Evolutionary conservation across 2,797 vertebrate genomes (phyloP), one percentile per base, ranked within the genome.

Genomic region (Diplodus sargus): DNA sequence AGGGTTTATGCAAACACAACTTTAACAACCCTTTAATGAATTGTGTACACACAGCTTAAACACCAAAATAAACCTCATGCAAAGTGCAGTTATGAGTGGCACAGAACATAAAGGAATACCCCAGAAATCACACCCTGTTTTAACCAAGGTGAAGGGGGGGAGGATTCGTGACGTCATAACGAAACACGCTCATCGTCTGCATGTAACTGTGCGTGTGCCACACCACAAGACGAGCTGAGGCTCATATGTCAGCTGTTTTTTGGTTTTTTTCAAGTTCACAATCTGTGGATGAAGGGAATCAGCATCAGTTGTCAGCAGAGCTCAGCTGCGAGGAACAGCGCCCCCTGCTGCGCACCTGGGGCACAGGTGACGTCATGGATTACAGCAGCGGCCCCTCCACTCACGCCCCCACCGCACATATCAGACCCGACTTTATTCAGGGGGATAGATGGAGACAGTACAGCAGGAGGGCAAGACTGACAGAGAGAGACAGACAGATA

Each of bases 351-450:
- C 20, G 82, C 74, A 91, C 81, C 84, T 89, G 80, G 39, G 54
- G 71, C 81, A 86, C 72, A 79, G 89, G 90, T 95, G 93, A 95
- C 93, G 93, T 95, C 91, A 94, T 94, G 79, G 84, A 83, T 78
- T 82, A 78, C 47, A 64, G 77, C 81, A 74, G 66, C 25, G 4
- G 13, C 25, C 60, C 3, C 28, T 17, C 23, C 13, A 14, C 22
- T 39, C 34, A 23, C 48, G 8, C 39, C 39, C 39, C 39, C 39
- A 11, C 39, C 49, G 47, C 14, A 39, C n/a, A 56, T 6, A 65
- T 22, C 18, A 64, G 43, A 20, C 16, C 16, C n/a, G 9, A 60
- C 42, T 63, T 65, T 30, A 42, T 30, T 65, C 9, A 39, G 12
- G 28, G 5, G 42, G 13, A 13, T 28, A 56, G 42, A 39, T 22